A percentile compares a stretch with the other conserved stretches of the same genome.
phyloP scores from a whole-genome alignment of 2,797 vertebrate genomes.

The Pteronotus mesoamericanus region DNA sequence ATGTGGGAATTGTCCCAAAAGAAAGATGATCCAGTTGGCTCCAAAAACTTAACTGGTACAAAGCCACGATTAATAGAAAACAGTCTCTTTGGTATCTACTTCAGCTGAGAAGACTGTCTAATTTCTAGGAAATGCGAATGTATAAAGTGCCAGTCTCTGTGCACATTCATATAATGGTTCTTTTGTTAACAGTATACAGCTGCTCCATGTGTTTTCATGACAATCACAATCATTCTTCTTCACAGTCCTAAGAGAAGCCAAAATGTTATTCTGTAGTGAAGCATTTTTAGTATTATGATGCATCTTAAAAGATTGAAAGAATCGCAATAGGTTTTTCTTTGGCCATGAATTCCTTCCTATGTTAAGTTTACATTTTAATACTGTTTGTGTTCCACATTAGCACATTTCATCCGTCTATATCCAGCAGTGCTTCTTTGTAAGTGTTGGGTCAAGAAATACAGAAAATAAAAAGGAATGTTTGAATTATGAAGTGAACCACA shows the following conservation, averaged over 20 bases:
- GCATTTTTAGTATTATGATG: conserved; percentile 77
- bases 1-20: conserved; percentile 62
- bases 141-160: conserved; percentile 68
- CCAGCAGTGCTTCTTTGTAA: conserved; percentile 63
- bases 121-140: conserved; percentile 77
- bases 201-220: conserved; percentile 78
- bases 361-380: conserved; percentile 71
- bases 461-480: conserved; percentile 55
- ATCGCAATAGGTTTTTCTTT: conserved; percentile 63
- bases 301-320: conserved; percentile 70
- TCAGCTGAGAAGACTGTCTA: conserved; percentile 68
- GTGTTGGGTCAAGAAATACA: conserved; percentile 66
- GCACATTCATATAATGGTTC: conserved; percentile 65
- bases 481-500: not conserved
- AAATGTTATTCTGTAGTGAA: conserved; percentile 77
- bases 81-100: conserved; percentile 64
- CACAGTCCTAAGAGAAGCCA: conserved; percentile 76
- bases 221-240: conserved; percentile 81
- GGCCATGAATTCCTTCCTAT: conserved; percentile 62
- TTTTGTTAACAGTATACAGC: conserved; percentile 81
- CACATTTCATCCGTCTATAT: conserved; percentile 69
- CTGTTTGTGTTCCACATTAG: conserved; percentile 64
- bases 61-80: conserved; percentile 68
- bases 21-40: conserved; percentile 64
- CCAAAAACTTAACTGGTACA: conserved; percentile 59